Conservation (phyloP, 2,113 vertebrate species). For the Lophochroa leadbeateri region DNA sequence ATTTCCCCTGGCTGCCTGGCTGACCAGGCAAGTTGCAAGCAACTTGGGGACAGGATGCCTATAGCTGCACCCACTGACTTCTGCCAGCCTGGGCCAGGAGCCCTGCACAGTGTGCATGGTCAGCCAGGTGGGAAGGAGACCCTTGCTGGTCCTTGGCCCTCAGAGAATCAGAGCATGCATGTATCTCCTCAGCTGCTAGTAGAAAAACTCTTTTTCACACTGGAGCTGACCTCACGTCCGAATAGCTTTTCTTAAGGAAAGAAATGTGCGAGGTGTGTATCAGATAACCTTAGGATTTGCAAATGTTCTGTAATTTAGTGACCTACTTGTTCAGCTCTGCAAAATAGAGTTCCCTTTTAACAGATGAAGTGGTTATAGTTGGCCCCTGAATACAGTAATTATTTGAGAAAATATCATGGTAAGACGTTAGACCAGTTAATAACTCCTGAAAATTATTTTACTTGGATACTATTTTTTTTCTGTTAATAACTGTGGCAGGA, state of each 20-base stretch:
- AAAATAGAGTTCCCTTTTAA: background rate
- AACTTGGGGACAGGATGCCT: background rate
- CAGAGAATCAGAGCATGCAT: fast-evolving
- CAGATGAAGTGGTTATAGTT: background rate
- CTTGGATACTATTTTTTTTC: background rate
- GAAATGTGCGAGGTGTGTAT: fast-evolving
- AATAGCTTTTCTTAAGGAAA: background rate
- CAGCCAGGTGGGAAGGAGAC: background rate
- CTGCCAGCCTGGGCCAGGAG: background rate
- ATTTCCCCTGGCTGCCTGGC: background rate
- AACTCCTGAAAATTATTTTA: background rate
- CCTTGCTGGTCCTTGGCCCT: background rate
- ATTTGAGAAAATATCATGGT: background rate
- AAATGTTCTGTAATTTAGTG: background rate
- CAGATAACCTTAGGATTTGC: background rate
- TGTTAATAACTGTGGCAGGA: background rate
- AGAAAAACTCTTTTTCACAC: background rate
- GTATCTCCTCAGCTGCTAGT: background rate
- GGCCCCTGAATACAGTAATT: background rate
- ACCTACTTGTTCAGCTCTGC: background rate
- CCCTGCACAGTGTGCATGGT: fast-evolving
- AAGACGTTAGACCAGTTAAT: background rate
- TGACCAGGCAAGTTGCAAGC: background rate
- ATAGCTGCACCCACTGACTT: background rate
- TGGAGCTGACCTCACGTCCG: background rate